Evolutionary conservation across 2,797 vertebrate species (phyloP), one percentile per base, ranked within the genome.

Genomic region (Ibycter americanus): DNA sequence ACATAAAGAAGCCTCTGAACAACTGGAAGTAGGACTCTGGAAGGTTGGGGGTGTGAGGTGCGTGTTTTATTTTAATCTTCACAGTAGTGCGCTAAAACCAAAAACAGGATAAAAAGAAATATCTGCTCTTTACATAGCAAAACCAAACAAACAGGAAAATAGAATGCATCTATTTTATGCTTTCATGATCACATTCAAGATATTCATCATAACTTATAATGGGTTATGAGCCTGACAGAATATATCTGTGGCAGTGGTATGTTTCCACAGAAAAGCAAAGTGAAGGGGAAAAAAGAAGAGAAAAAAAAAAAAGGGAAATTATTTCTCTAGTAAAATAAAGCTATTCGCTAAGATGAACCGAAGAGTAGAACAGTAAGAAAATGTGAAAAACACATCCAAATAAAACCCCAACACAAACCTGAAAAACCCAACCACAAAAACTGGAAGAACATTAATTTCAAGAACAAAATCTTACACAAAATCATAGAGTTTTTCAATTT

Each of bases 371-470:
- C 12, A 58, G 2, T 16, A 72, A 26, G 0, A 46, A 73, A 52
- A 40, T 8, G 4, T 3, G 22, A 73, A 74, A 54, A 65, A 49
- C 7, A 0, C 9, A 21, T 5, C 4, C 3, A 8, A 54, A 55
- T 66, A 3, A 2, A 44, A 51, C 3, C 8, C 8, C 6, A 12
- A 38, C 7, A 5, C 25, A 85, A 88, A 40, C 1, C 1, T 2
- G 7, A 42, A 66, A 59, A 55, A 6, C 0, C 3, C 11, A 47
- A 34, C 4, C 23, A 61, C 15, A 67, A 58, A 81, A 59, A 8
- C 4, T 4, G n/a, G n/a, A 83, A 66, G 8, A 26, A 1, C 3
- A 15, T 12, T 56, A 27, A 29, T 52, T 68, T 49, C 15, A 66
- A 58, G 38, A 81, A 58, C 8, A 85, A 73, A 49, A 55, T 3